Evolutionary conservation across 2,113 vertebrate species (phyloP).

Genomic region (Seriola dumerili): DNA sequence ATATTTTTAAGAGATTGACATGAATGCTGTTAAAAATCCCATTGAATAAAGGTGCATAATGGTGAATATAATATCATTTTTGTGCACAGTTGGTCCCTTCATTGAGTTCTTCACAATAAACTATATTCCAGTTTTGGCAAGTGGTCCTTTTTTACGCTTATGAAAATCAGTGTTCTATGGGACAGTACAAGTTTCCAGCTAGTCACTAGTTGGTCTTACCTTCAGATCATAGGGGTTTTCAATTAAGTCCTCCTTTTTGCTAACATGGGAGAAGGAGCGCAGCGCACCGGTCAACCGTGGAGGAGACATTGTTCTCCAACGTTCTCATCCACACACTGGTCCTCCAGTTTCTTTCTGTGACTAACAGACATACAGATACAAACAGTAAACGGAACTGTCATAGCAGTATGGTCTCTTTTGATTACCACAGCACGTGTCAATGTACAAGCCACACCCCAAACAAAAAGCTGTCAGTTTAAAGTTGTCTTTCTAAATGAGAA

Average conservation of each 20-base stretch:
- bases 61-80: background rate
- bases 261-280: conserved; percentile 96
- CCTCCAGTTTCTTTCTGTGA: background rate
- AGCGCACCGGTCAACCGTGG: conserved; percentile 95
- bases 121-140: background rate
- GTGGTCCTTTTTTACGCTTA: background rate
- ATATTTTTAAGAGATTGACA: background rate
- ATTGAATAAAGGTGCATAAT: background rate
- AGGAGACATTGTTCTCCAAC: conserved; percentile 89
- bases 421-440: background rate
- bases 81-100: background rate
- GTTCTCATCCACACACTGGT: conserved; percentile 79
- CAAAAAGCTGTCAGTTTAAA: background rate
- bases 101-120: background rate
- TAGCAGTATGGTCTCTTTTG: background rate
- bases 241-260: conserved; percentile 90
- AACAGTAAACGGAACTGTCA: background rate
- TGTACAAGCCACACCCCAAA: background rate
- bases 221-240: conserved; percentile 90
- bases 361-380: background rate
- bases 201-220: conserved; percentile 80
- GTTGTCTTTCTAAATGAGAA: background rate
- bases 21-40: no score
- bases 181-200: background rate
- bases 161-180: background rate